phyloP scores from a whole-genome alignment of 92 coral and sea anemone species.

The Palythoa grandis region DNA sequence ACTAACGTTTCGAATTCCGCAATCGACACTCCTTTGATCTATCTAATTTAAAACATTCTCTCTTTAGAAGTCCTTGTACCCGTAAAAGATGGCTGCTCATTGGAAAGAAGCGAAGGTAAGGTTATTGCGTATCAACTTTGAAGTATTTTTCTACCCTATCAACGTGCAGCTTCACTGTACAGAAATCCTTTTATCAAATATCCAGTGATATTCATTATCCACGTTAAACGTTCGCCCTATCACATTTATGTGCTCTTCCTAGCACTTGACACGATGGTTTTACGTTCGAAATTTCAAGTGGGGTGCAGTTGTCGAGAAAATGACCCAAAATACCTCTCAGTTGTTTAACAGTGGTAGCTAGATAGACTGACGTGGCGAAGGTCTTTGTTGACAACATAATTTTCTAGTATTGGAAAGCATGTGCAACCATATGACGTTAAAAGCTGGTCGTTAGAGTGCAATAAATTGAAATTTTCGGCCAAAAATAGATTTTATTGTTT shows the following conservation, averaged over 20 bases:
- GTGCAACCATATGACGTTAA: neutral
- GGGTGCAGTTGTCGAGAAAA: constrained; percentile 15
- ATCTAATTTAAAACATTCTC: constrained; percentile 25
- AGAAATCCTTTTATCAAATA: neutral
- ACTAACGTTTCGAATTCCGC: constrained; percentile 38
- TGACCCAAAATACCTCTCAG: neutral
- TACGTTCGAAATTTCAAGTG: constrained; percentile 29
- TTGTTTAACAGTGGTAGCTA: neutral
- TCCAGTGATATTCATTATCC: constrained; percentile 19
- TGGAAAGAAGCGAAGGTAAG: constrained; percentile 12
- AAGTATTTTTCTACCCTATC: too few species aligned
- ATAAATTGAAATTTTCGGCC: neutral
- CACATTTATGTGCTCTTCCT: neutral
- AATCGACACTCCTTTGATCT: constrained; percentile 27
- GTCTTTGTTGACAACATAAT: neutral
- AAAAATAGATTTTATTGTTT: constrained; percentile 16
- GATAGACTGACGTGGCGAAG: neutral
- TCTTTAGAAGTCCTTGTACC: neutral
- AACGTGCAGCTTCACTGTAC: too few species aligned
- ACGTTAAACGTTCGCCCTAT: constrained; percentile 13
- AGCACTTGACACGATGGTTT: constrained; percentile 20
- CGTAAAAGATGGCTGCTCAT: neutral
- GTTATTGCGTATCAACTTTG: too few species aligned
- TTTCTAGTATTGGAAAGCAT: neutral
- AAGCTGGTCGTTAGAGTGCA: neutral